Percentiles rank a stretch among this genome's conserved stretches.
Evolutionary conservation across 2,888 invertebrate species (phyloP).

Genomic region (Xanthorhoe designata): DNA sequence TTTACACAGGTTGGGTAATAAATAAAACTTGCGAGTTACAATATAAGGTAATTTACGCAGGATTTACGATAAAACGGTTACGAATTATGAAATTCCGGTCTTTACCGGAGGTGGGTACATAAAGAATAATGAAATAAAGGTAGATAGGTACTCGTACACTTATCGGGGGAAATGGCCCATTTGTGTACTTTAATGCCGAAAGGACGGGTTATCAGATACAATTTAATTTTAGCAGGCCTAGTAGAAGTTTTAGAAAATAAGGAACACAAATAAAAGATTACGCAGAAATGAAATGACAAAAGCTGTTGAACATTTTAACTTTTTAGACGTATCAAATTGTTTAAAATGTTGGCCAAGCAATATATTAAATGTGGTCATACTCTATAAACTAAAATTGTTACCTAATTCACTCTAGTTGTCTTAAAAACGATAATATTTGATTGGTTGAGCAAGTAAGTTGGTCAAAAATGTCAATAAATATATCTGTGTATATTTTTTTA

Average conservation of each 20-base stretch:
- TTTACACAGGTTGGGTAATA: conserved; percentile 2
- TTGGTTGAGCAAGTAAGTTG: too few species aligned
- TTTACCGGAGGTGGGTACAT: conserved; percentile 2
- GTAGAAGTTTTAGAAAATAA: neutral
- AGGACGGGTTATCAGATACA: neutral
- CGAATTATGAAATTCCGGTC: neutral
- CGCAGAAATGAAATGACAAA: too few species aligned
- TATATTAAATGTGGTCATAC: too few species aligned
- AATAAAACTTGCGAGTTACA: neutral
- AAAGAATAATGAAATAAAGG: conserved; percentile 17
- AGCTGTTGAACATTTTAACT: too few species aligned
- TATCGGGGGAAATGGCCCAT: conserved; percentile 16
- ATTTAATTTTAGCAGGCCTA: neutral
- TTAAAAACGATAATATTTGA: too few species aligned
- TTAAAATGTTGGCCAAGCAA: too few species aligned
- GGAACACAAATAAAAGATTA: too few species aligned
- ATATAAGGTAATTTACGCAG: conserved; percentile 1
- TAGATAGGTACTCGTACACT: neutral
- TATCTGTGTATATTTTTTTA: too few species aligned
- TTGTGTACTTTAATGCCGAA: conserved; percentile 10
- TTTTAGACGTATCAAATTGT: too few species aligned
- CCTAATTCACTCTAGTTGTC: too few species aligned
- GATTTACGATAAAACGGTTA: neutral
- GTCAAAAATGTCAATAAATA: too few species aligned
- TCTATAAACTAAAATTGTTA: too few species aligned